Percentiles rank a stretch among this genome's conserved stretches.
phyloP scores from a whole-genome alignment of 2,113 vertebrate species.

The Tympanuchus pallidicinctus region DNA sequence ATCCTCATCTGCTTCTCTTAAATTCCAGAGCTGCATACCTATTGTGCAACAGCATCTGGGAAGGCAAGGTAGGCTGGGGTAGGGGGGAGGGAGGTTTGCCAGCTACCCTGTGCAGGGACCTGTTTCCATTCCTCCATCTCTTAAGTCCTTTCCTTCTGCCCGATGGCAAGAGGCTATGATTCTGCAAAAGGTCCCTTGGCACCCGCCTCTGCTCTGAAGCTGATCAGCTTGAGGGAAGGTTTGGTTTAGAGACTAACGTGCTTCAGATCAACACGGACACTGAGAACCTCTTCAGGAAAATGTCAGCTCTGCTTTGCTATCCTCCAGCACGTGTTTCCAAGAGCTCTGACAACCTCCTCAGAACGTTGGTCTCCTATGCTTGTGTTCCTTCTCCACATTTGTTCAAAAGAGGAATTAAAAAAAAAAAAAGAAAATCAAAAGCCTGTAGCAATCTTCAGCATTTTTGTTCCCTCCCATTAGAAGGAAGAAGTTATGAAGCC shows the following conservation, averaged over 20 bases:
- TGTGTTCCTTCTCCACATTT: neutral
- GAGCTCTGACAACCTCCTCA: neutral
- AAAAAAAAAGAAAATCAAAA: neutral
- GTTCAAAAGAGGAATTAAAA: neutral
- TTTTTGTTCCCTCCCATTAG: conserved; percentile 4
- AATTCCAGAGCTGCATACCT: no score
- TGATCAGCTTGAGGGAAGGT: neutral
- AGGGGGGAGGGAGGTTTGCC: no score
- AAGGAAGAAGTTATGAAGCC: neutral
- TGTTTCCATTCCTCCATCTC: no score
- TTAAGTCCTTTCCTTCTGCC: no score
- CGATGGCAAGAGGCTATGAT: no score
- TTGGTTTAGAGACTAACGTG: neutral
- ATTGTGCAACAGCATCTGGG: no score
- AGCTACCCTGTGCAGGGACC: no score
- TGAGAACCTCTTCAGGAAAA: neutral
- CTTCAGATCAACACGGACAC: neutral
- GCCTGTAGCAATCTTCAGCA: neutral
- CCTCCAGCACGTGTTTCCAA: neutral
- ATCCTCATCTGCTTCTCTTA: no score
- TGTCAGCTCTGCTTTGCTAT: neutral
- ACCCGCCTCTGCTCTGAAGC: no score
- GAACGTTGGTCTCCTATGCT: neutral
- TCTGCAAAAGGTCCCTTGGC: no score
- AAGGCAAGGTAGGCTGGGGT: no score